A percentile compares a stretch with the other conserved stretches of the same genome.
Evolutionary conservation across 35 echinoderm and acorn worm species (phyloP).

Genomic region (Ptychodera flava): DNA sequence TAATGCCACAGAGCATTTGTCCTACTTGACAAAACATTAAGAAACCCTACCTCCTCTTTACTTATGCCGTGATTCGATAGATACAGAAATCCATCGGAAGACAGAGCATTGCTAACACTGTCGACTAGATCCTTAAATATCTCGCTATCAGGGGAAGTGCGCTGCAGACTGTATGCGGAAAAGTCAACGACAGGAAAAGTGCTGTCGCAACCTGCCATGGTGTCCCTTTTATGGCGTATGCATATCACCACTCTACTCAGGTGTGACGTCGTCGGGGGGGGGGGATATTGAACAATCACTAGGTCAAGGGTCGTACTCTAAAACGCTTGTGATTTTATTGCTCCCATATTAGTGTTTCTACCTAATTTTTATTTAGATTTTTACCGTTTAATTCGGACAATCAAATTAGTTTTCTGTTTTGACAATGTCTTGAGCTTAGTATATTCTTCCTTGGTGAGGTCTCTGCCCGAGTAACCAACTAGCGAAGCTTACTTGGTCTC

Average conservation of each 20-base stretch:
- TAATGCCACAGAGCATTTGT: neutral
- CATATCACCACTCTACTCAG: neutral
- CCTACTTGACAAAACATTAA: neutral
- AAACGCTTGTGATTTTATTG: neutral
- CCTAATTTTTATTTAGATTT: neutral
- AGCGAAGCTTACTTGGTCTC: too few species aligned
- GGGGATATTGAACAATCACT: neutral
- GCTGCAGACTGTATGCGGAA: slow-evolving; percentile 59
- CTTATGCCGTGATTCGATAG: slow-evolving; percentile 65
- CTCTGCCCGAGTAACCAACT: too few species aligned
- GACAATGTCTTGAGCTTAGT: too few species aligned
- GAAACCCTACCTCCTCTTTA: slow-evolving; percentile 31
- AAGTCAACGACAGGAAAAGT: slow-evolving; percentile 91
- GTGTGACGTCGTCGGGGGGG: neutral
- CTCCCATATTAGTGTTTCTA: neutral
- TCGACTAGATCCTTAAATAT: slow-evolving; percentile 49
- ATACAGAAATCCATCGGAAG: slow-evolving; percentile 83
- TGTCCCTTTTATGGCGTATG: neutral
- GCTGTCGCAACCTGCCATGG: too few species aligned
- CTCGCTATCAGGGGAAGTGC: slow-evolving; percentile 28
- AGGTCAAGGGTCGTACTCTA: neutral
- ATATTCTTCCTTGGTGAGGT: too few species aligned
- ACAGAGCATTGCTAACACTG: slow-evolving; percentile 65
- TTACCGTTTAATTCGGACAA: too few species aligned
- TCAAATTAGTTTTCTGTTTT: too few species aligned